phyloP scores from a whole-genome alignment of 2,113 vertebrate genomes.

The Sinocyclocheilus grahami region DNA sequence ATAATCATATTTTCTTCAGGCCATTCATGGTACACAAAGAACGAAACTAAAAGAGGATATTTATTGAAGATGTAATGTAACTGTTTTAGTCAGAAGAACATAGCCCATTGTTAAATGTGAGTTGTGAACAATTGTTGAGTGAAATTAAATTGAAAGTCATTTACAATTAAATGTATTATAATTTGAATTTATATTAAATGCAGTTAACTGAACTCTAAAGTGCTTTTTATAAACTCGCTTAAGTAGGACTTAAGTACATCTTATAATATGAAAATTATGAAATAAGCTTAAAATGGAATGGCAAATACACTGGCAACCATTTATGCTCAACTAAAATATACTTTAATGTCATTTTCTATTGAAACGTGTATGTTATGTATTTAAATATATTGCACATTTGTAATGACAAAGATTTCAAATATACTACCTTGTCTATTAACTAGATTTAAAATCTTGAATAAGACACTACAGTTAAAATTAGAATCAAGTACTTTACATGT shows the following conservation, averaged over 20 bases:
- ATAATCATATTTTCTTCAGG: not conserved
- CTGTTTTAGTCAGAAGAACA: not conserved
- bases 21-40: not conserved
- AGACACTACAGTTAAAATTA: not conserved
- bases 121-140: not conserved
- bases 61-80: not conserved
- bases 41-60: not conserved
- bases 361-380: not conserved
- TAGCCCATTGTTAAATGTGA: not conserved
- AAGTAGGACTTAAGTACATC: not conserved
- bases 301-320: not conserved
- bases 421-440: not conserved
- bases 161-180: not conserved
- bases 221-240: not conserved
- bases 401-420: not conserved
- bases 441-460: not conserved
- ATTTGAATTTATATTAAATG: not conserved
- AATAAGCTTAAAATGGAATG: not conserved
- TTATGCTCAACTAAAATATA: not conserved
- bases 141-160: not conserved
- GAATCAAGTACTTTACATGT: not conserved
- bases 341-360: not conserved
- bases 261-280: not conserved
- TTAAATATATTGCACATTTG: not conserved
- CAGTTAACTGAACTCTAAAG: not conserved